Percentiles rank a stretch among this genome's conserved stretches.
Evolutionary conservation across 2,113 vertebrate genomes (phyloP).

Genomic region (Sturnus vulgaris): DNA sequence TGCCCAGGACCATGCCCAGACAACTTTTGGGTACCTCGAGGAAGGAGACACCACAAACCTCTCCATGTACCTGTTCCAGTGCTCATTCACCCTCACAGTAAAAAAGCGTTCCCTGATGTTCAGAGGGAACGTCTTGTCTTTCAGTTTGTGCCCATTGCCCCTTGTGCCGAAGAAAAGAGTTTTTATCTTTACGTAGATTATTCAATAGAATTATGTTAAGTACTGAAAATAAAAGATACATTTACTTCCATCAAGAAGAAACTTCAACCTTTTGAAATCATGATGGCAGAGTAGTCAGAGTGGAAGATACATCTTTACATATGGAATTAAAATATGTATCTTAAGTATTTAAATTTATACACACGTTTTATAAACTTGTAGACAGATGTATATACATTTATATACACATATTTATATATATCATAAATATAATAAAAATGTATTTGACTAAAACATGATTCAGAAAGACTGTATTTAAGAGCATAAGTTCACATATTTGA

Average conservation of each 20-base stretch:
- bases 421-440: not conserved
- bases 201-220: not conserved
- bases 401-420: not conserved
- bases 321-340: too few species aligned
- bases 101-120: not conserved
- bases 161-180: not conserved
- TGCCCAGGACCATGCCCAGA: not conserved
- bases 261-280: not conserved
- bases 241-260: not conserved
- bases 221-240: not conserved
- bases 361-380: not conserved
- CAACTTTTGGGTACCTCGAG: not conserved
- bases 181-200: not conserved
- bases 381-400: not conserved
- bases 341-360: not conserved
- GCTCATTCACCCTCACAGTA: not conserved
- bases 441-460: not conserved
- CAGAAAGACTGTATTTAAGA: not conserved
- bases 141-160: not conserved
- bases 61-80: not conserved
- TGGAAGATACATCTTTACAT: too few species aligned
- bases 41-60: not conserved
- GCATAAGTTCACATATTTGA: fast-evolving
- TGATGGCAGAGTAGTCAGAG: not conserved
- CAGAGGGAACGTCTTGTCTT: not conserved